These are phyloP conservation scores for Spea bombifrons DNA, from an alignment of 2,113 vertebrate species.

Conservation along the genomic window DNA sequence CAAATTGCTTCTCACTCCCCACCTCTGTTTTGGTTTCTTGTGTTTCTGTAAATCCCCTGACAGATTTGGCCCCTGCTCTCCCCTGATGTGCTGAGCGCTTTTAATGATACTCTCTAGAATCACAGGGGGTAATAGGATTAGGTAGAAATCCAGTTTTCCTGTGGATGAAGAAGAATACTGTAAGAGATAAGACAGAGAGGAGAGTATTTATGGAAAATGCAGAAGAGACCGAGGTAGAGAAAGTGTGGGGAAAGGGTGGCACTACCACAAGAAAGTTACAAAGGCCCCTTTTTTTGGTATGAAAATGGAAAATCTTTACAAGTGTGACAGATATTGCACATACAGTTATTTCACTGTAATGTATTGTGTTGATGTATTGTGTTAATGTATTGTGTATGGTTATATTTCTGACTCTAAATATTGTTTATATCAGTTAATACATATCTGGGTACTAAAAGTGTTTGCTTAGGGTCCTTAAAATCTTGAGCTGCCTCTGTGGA, in stretches of 20 bases:
- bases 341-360: too few relatives aligned
- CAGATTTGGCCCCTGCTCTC: constrained; percentile 35
- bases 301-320: too few relatives aligned
- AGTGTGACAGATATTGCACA: too few relatives aligned
- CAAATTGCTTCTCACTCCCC: constrained; percentile 24
- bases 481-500: too few relatives aligned
- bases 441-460: too few relatives aligned
- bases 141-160: constrained; percentile 45
- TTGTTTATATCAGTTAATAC: too few relatives aligned
- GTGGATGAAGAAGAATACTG: constrained; percentile 33
- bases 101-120: constrained; percentile 47
- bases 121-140: constrained; percentile 49
- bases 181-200: not conserved
- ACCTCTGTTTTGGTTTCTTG: not conserved
- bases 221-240: not conserved
- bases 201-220: not conserved
- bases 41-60: constrained; percentile 41
- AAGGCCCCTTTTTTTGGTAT: too few relatives aligned
- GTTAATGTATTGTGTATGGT: too few relatives aligned
- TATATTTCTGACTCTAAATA: too few relatives aligned
- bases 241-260: not conserved
- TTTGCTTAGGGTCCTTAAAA: too few relatives aligned
- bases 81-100: constrained; percentile 17
- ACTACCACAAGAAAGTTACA: too few relatives aligned
- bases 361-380: too few relatives aligned